These are phyloP conservation scores for Pangasius krempfi DNA, from an alignment of 2,797 vertebrate genomes.

Conservation along the genomic window DNA sequence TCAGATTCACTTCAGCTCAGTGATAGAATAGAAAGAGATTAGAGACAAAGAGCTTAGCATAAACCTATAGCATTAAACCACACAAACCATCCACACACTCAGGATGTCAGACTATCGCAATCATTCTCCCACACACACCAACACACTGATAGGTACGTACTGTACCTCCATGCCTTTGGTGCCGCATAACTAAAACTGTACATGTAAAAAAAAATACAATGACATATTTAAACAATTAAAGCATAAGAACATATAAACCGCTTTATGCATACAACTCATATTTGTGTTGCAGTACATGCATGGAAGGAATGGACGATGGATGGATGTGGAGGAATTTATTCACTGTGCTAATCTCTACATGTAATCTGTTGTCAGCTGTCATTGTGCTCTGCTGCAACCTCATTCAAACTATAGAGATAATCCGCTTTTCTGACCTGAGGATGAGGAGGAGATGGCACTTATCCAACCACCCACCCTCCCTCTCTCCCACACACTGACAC, in stretches of 20 bases:
- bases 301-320: slow-evolving; percentile 3
- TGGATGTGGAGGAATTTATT: slow-evolving; percentile 36
- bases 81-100: slow-evolving; percentile 40
- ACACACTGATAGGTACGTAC: neutral
- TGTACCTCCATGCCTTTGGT: neutral
- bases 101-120: slow-evolving; percentile 24
- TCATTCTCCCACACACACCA: slow-evolving; percentile 13
- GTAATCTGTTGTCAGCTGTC: slow-evolving; percentile 77
- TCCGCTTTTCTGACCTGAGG: slow-evolving; percentile 65
- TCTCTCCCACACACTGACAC: neutral
- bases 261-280: neutral
- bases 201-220: neutral
- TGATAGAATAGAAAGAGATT: slow-evolving; percentile 55
- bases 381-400: slow-evolving; percentile 72
- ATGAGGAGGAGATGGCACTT: slow-evolving; percentile 60
- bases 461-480: slow-evolving; percentile 54
- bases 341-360: slow-evolving; percentile 68
- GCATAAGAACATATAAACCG: neutral
- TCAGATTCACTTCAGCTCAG: slow-evolving; percentile 40
- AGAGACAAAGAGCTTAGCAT: slow-evolving; percentile 52
- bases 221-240: neutral
- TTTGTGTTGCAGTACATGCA: neutral
- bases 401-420: slow-evolving; percentile 69
- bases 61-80: slow-evolving; percentile 54
- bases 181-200: neutral